phyloP scores from a whole-genome alignment of 2,113 vertebrate species.

The Catharus minimus region DNA sequence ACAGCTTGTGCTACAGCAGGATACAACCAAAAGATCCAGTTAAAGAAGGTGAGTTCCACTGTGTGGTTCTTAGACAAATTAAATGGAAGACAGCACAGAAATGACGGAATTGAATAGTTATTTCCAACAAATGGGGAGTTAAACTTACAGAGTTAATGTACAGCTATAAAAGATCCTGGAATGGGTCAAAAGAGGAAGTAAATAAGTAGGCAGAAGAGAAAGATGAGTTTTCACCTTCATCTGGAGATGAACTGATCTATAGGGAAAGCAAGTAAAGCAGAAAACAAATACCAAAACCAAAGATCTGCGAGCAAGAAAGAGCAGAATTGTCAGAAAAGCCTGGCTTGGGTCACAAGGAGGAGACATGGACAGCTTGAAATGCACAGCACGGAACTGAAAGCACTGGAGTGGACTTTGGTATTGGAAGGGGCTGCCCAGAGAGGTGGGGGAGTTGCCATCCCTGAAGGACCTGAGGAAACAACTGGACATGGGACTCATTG shows the following conservation, averaged over 20 bases:
- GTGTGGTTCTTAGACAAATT: neutral
- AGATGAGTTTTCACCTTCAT: neutral
- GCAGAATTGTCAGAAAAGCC: neutral
- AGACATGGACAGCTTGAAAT: neutral
- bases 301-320: neutral
- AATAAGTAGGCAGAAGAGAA: neutral
- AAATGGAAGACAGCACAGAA: neutral
- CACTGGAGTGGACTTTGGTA: neutral
- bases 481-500: too few relatives aligned
- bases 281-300: neutral
- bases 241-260: neutral
- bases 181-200: neutral
- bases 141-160: neutral
- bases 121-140: neutral
- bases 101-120: neutral
- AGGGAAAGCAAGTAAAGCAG: neutral
- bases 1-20: neutral
- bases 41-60: neutral
- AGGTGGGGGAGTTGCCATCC: neutral
- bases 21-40: neutral
- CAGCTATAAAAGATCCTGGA: neutral
- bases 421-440: neutral
- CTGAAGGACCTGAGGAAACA: neutral
- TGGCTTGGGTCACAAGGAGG: neutral
- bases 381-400: neutral